A percentile compares a stretch with the other conserved stretches of the same genome.
Conservation (phyloP, 2,113 vertebrate genomes). For the Solenodon paradoxus region DNA sequence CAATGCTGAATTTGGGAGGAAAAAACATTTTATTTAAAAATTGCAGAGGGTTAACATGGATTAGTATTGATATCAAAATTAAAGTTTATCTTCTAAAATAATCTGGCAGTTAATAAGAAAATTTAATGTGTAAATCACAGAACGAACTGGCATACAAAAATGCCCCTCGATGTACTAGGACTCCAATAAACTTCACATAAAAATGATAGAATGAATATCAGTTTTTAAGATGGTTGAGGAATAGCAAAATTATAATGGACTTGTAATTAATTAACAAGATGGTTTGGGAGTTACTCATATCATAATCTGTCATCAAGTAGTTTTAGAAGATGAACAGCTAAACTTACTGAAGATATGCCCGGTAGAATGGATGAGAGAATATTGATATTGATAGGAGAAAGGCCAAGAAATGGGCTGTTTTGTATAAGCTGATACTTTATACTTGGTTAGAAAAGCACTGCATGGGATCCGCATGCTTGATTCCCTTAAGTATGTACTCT, state of each 20-base stretch:
- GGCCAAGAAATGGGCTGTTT: not conserved
- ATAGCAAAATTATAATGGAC: not conserved
- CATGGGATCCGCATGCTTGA: not conserved
- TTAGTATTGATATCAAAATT: not conserved
- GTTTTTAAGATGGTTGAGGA: not conserved
- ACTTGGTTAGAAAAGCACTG: not conserved
- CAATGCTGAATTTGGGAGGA: not conserved
- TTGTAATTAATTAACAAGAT: not conserved
- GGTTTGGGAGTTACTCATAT: not conserved
- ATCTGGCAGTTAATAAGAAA: not conserved
- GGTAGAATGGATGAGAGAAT: not conserved
- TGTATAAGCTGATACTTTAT: not conserved
- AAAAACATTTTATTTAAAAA: not conserved
- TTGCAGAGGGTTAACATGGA: not conserved
- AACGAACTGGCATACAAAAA: not conserved
- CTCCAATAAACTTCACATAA: not conserved
- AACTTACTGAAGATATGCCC: not conserved
- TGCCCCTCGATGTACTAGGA: not conserved
- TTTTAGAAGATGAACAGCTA: not conserved
- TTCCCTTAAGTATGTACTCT: not conserved
- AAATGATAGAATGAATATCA: not conserved
- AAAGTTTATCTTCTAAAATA: slow-evolving; percentile 23
- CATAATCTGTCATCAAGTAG: not conserved
- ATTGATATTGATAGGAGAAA: not conserved
- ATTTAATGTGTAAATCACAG: not conserved